phyloP scores from a whole-genome alignment of 2,888 invertebrate genomes.

The Rotaria macrura region DNA sequence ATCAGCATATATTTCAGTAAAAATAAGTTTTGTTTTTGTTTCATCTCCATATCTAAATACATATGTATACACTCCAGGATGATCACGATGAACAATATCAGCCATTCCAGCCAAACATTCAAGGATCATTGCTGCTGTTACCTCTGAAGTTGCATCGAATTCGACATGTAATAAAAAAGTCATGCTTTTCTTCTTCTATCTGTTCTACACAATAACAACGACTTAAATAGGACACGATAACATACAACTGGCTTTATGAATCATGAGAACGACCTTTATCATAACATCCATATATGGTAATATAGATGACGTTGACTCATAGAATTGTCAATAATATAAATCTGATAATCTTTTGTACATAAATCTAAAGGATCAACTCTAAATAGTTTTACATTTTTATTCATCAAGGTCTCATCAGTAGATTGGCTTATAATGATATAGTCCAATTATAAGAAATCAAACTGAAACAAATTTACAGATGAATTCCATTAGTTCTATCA shows the following conservation, averaged over 20 bases:
- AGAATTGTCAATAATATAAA: not conserved
- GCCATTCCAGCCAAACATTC: not conserved
- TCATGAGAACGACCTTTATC: not conserved
- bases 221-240: not conserved
- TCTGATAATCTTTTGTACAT: no score
- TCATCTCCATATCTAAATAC: not conserved
- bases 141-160: constrained; percentile 7
- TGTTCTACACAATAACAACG: not conserved
- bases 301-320: not conserved
- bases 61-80: constrained; percentile 1
- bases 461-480: no score
- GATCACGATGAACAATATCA: constrained; percentile 17
- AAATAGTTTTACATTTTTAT: not conserved
- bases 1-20: constrained; percentile 14
- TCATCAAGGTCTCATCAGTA: no score
- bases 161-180: not conserved
- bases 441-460: no score
- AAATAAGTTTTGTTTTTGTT: constrained; percentile 16
- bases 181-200: not conserved
- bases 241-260: not conserved
- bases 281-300: constrained; percentile 17
- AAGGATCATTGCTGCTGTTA: not conserved
- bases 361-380: not conserved
- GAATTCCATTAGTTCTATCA: no score
- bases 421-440: no score